A percentile compares a stretch with the other conserved stretches of the same genome.
These are phyloP conservation scores for Pachyseris speciosa DNA, from an alignment of 64 coral and sea anemone species.

Conservation along the genomic window DNA sequence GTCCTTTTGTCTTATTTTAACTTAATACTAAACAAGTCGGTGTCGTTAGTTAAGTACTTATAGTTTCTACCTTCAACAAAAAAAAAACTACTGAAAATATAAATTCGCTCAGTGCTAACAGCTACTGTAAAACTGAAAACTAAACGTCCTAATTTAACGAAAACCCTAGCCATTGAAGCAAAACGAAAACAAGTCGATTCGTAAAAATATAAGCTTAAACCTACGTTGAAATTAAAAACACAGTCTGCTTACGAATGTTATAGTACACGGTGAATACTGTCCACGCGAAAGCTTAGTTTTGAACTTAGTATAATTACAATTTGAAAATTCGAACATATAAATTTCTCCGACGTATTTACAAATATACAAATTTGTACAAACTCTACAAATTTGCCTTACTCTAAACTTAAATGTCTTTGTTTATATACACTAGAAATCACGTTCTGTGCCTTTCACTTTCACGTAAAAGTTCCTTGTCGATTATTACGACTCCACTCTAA, in stretches of 20 bases:
- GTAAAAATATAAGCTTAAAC: background rate
- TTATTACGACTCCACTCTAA: slow-evolving; percentile 81
- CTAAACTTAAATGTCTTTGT: slow-evolving; percentile 26
- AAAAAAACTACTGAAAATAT: too few species aligned
- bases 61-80: background rate
- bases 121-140: background rate
- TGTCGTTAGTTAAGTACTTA: background rate
- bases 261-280: slow-evolving; percentile 4
- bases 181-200: background rate
- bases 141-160: background rate
- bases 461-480: background rate
- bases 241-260: too few species aligned
- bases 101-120: background rate
- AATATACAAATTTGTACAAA: slow-evolving; percentile 99
- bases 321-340: slow-evolving; percentile 54
- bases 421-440: slow-evolving; percentile 66
- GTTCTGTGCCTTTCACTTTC: slow-evolving; percentile 27
- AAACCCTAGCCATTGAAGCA: background rate
- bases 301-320: background rate
- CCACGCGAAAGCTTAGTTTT: background rate
- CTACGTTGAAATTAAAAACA: slow-evolving; percentile 25
- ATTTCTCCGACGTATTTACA: slow-evolving; percentile 85
- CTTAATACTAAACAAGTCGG: background rate
- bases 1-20: background rate
- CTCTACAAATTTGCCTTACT: slow-evolving; percentile 89